These are phyloP conservation scores for Lithosia quadra DNA, from an alignment of 2,888 invertebrate species.

Conservation along the genomic window DNA sequence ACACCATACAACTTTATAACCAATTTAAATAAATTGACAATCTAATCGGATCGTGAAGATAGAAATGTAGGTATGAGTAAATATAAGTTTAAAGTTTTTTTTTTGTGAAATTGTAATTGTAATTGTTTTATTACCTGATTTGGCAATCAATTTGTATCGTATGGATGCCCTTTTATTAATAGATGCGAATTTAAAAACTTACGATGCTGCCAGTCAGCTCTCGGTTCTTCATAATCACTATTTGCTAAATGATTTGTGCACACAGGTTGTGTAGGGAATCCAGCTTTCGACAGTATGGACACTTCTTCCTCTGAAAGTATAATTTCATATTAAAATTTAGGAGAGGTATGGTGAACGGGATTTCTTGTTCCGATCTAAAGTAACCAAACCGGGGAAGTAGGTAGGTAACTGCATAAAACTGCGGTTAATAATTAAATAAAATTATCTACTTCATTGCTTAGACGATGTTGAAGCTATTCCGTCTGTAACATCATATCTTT, in stretches of 20 bases:
- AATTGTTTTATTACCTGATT: too few species aligned
- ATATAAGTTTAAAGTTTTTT: too few species aligned
- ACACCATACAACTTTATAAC: too few species aligned
- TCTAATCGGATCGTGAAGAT: too few species aligned
- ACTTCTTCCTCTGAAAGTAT: constrained; percentile 90
- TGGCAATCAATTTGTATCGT: too few species aligned
- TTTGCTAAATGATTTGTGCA: constrained; percentile 94
- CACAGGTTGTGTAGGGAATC: constrained; percentile 89
- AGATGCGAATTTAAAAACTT: constrained; percentile 83
- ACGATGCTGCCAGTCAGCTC: constrained; percentile 94
- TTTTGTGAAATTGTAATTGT: too few species aligned
- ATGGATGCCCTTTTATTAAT: too few species aligned
- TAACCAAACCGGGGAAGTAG: neutral
- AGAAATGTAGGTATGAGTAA: too few species aligned
- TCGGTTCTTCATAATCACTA: constrained; percentile 90
- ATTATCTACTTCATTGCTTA: too few species aligned
- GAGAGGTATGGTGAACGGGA: neutral
- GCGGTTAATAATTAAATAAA: neutral
- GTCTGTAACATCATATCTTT: too few species aligned
- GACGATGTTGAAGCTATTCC: too few species aligned
- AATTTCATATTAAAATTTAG: neutral
- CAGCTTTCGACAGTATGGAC: constrained; percentile 88
- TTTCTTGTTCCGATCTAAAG: neutral
- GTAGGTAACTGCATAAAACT: neutral
- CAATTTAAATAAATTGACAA: too few species aligned